phyloP scores from a whole-genome alignment of 2,888 invertebrate genomes.

The Lamellibrachia columna region DNA sequence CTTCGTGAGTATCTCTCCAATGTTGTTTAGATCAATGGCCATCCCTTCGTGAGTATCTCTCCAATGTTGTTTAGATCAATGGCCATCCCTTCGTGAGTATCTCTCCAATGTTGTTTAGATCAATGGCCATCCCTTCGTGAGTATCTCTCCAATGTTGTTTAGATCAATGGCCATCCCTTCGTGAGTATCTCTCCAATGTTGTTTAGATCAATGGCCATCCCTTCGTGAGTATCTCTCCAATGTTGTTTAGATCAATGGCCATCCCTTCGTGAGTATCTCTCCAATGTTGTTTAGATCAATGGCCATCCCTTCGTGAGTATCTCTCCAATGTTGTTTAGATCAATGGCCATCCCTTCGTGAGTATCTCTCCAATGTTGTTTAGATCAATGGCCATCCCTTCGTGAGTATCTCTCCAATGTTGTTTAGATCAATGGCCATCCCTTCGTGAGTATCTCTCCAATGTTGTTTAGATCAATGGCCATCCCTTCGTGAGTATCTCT shows the following conservation, averaged over 20 bases:
- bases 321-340: no score
- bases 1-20: not conserved
- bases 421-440: constrained; percentile 13
- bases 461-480: not conserved
- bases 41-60: not conserved
- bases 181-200: not conserved
- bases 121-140: constrained; percentile 19
- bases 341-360: constrained; percentile 19
- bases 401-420: not conserved
- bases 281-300: not conserved
- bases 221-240: not conserved
- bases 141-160: not conserved
- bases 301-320: constrained; percentile 13
- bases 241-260: not conserved
- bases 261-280: not conserved
- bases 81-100: constrained; percentile 13
- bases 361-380: not conserved
- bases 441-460: not conserved
- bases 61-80: not conserved
- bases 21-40: not conserved
- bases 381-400: constrained; percentile 13
- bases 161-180: constrained; percentile 13
- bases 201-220: constrained; percentile 13
- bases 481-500: not conserved
- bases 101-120: no score